Conservation (phyloP, 2,797 vertebrate species). For the Anguilla anguilla region DNA sequence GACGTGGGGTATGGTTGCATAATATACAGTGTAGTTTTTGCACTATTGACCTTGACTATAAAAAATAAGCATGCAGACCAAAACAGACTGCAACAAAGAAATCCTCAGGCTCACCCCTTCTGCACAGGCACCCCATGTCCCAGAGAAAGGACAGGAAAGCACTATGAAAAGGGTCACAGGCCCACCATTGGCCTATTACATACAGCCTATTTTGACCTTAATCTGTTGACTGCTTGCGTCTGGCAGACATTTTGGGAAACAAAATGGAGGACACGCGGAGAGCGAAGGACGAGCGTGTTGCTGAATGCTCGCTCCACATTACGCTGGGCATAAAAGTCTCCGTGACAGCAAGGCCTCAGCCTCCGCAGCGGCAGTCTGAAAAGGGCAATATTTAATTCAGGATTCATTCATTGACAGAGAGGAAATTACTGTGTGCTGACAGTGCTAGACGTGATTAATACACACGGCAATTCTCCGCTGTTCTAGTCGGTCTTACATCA, state of each 20-base stretch:
- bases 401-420: constrained; percentile 27
- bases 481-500: constrained; percentile 26
- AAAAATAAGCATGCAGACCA: constrained; percentile 31
- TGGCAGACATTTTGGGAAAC: constrained; percentile 16
- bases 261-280: neutral
- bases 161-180: constrained; percentile 30
- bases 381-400: constrained; percentile 36
- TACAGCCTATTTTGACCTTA: constrained; percentile 37
- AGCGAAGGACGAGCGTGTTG: constrained; percentile 4
- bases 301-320: constrained; percentile 25
- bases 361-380: constrained; percentile 21
- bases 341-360: constrained; percentile 15
- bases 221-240: neutral
- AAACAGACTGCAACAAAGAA: constrained; percentile 10
- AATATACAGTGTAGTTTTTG: constrained; percentile 24
- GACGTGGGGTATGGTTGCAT: constrained; percentile 7
- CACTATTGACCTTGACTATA: constrained; percentile 31
- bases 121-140: constrained; percentile 25
- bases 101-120: constrained; percentile 18
- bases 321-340: constrained; percentile 29
- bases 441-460: constrained; percentile 31
- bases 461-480: neutral
- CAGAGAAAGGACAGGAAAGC: constrained; percentile 21
- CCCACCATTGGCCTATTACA: constrained; percentile 9
- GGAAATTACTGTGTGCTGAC: constrained; percentile 14